phyloP scores from a whole-genome alignment of 1,140 invertebrate genomes.

The fruit fly (Drosophila melanogaster) region Release_6_plus_ISO1_MT NT_037436.4:11273501-11274000 shows the following conservation, averaged over 20 bases:
- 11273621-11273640: conserved; percentile 17
- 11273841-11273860: not conserved
- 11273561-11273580: not conserved
- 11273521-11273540: conserved; percentile 8
- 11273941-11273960: conserved; percentile 24
- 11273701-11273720: conserved; percentile 25
- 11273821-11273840: conserved; percentile 2
- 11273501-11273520: conserved; percentile 19
- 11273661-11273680: conserved; percentile 26
- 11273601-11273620: not conserved
- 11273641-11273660: conserved; percentile 8
- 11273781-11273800: not conserved
- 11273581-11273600: not conserved
- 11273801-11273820: conserved; percentile 27
- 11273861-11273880: too few relatives aligned
- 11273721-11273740: conserved; percentile 26
- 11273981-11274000: conserved; percentile 8
- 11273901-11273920: not conserved
- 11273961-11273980: conserved; percentile 24
- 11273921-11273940: conserved; percentile 30
- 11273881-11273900: conserved; percentile 1
- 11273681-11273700: conserved; percentile 42
- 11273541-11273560: not conserved
- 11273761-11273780: not conserved
- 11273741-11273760: conserved; percentile 17